Evolutionary conservation across 2,113 vertebrate species (phyloP), one percentile per base, ranked within the genome.

Genomic region (Furnarius figulus): DNA sequence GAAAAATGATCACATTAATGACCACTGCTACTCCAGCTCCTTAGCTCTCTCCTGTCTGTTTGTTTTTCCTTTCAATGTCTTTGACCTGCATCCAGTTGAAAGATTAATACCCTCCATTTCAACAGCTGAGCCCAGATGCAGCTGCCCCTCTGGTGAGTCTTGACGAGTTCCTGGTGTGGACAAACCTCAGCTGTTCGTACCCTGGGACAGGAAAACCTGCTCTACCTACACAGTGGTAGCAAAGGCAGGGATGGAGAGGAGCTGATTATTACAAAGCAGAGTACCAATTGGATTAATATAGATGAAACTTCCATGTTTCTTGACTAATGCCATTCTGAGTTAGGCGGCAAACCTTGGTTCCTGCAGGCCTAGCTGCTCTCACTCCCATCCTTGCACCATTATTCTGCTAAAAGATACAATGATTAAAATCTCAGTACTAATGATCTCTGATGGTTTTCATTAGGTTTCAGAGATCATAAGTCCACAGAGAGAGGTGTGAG

Each of bases 61-160:
- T 97, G 62, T 62, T 89, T 95, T 95, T 79, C 74, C 53, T 87
- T 91, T 94, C 78, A 70, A 31, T 71, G 50, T 30, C 55, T 90
- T 73, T 87, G 89, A 90, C 63, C 55, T 77, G n/a, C 67, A 78
- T 87, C 46, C 71, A 85, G 30, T 8, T 5, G 14, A 30, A 87
- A 85, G 82, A 95, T 73, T 40, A 87, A 96, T 85, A 62, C 3
- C 9, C 31, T 49, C 58, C 42, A 19, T 49, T 70, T 83, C 79
- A 92, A 67, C 74, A 79, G 62, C 77, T 19, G 55, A 79, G 67
- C 40, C 49, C 75, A 78, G 66, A 74, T 59, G 44, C 52, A 95
- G 28, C 62, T 87, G 62, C 25, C 33, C 30, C 33, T 65, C 52
- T 91, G n/a, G 14, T 56, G 59, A 84, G 53, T 55, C 30, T 55